Conservation (phyloP, 1,140 invertebrate species). For the Scylla paramamosain region DNA sequence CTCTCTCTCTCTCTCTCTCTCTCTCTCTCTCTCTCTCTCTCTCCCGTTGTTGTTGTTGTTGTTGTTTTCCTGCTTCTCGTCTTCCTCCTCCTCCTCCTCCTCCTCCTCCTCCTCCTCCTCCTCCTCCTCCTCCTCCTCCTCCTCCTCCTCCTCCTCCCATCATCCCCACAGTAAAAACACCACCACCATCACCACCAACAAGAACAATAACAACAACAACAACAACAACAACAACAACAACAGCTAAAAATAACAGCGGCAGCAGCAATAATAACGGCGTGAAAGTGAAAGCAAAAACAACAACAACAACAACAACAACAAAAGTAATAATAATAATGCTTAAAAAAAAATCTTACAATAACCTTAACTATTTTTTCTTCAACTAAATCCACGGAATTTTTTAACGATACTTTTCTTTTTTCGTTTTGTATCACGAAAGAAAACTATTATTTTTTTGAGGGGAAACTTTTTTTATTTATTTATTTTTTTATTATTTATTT, state of each 20-base stretch:
- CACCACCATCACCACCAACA: background rate
- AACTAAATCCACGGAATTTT: too few relatives aligned
- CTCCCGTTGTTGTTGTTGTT: too few relatives aligned
- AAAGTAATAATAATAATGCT: background rate
- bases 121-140: background rate
- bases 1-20: background rate
- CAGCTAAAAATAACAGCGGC: background rate
- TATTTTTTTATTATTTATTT: too few relatives aligned
- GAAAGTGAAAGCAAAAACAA: background rate
- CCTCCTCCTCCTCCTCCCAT: too few relatives aligned
- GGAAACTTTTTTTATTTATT: background rate
- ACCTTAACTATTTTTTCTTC: too few relatives aligned
- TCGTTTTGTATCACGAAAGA: too few relatives aligned
- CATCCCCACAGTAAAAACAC: background rate
- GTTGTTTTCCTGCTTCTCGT: background rate
- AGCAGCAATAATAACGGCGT: background rate
- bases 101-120: background rate
- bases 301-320: background rate
- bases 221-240: background rate
- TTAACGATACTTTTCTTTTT: too few relatives aligned
- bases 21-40: background rate
- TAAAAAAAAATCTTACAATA: background rate
- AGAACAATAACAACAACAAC: background rate
- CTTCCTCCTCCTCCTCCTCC: background rate
- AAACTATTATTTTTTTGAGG: too few relatives aligned